Percentiles rank a stretch among this genome's conserved stretches.
phyloP scores from a whole-genome alignment of 2,888 invertebrate genomes.

The Hirtodrosophila cameraria region DNA sequence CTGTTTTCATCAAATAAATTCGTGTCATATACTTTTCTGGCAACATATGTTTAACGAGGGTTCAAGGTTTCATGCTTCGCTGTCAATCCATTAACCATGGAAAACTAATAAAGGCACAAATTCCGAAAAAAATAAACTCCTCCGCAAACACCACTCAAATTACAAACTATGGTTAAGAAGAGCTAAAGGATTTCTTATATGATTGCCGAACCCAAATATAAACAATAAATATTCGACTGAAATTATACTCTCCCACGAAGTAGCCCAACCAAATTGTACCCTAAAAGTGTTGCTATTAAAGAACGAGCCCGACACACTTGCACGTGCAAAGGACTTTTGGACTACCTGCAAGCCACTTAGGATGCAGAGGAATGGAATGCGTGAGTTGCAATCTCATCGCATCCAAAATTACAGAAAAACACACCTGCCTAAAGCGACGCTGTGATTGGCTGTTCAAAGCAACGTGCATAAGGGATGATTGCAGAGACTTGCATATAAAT shows the following conservation, averaged over 20 bases:
- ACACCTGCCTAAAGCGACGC: slow-evolving; percentile 66
- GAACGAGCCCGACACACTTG: slow-evolving; percentile 54
- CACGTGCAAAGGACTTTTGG: slow-evolving; percentile 26
- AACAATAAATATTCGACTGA: slow-evolving; percentile 56
- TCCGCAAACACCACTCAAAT: slow-evolving; percentile 55
- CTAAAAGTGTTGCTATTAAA: slow-evolving; percentile 34
- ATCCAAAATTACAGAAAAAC: slow-evolving; percentile 32
- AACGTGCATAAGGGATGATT: slow-evolving; percentile 48
- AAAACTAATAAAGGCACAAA: slow-evolving; percentile 67
- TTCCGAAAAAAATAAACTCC: slow-evolving; percentile 36
- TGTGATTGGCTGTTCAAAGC: slow-evolving; percentile 67
- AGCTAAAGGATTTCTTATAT: slow-evolving; percentile 31
- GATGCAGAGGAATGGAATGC: slow-evolving; percentile 28
- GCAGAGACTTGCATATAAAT: slow-evolving; percentile 65
- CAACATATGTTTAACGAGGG: slow-evolving; percentile 83
- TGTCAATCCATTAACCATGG: slow-evolving; percentile 54
- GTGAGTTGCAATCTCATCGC: slow-evolving; percentile 37
- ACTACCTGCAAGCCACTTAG: slow-evolving; percentile 41
- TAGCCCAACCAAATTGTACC: slow-evolving; percentile 38
- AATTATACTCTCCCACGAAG: slow-evolving; percentile 76
- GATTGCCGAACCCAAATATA: slow-evolving; percentile 45
- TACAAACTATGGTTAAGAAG: slow-evolving; percentile 38
- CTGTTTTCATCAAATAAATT: slow-evolving; percentile 43
- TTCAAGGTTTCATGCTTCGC: slow-evolving; percentile 63
- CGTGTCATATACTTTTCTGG: slow-evolving; percentile 39